Conservation (phyloP, 2,888 invertebrate species). For the Erebia aethiops region DNA sequence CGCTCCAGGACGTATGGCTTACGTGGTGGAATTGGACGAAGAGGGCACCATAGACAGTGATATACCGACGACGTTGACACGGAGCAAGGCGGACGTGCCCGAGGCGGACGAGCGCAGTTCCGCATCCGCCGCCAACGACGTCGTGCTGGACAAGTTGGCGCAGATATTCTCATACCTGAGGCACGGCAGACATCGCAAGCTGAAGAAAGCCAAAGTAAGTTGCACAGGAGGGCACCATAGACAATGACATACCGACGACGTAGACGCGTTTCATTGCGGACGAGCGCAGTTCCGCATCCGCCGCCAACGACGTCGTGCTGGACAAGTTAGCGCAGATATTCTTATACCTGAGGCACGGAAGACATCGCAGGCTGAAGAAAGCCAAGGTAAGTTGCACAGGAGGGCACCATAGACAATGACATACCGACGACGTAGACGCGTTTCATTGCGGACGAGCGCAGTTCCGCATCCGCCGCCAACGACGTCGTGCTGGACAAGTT, state of each 20-base stretch:
- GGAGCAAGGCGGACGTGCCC: constrained; percentile 96
- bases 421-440: constrained; percentile 9
- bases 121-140: constrained; percentile 86
- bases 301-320: constrained; percentile 93
- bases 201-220: constrained; percentile 86
- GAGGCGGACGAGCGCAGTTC: constrained; percentile 83
- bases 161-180: constrained; percentile 98
- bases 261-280: not conserved
- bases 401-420: not conserved
- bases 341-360: constrained; percentile 94
- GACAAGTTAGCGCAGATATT: constrained; percentile 98
- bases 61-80: constrained; percentile 96
- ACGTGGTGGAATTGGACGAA: constrained; percentile 96
- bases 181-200: constrained; percentile 90
- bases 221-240: not conserved
- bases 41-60: constrained; percentile 88
- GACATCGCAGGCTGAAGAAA: constrained; percentile 90
- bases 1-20: constrained; percentile 98
- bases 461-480: constrained; percentile 83
- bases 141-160: constrained; percentile 97
- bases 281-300: constrained; percentile 63
- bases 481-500: constrained; percentile 97
- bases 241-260: constrained; percentile 3
- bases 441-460: constrained; percentile 47
- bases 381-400: constrained; percentile 73